Evolutionary conservation across 2,797 vertebrate species (phyloP), one percentile per base, ranked within the genome.

Genomic region (Alosa sapidissima): DNA sequence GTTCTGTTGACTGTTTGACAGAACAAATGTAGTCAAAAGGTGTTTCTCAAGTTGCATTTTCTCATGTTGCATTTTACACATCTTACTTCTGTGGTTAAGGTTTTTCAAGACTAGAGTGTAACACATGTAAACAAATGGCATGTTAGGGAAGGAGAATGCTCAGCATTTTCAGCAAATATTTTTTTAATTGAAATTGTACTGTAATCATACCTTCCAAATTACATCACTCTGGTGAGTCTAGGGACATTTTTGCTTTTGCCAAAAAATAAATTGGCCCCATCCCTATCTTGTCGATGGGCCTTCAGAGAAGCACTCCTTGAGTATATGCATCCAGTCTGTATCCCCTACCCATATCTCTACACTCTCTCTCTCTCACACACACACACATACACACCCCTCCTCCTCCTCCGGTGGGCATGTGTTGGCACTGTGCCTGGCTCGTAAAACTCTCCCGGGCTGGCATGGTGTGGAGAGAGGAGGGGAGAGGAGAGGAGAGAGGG

Each of bases 351-450:
- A 3, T n/a, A 14, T 58, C 28, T 16, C 33, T 14, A 68, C 62
- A 68, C 62, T 54, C 55, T 60, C 55, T 21, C 19, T 21, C 55
- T 28, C 28, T 28, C 28, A 19, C 36, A 78, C 72, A 41, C 72
- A 60, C 58, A 62, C 58, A 62, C 72, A 78, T 36, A 41, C 72
- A 41, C 72, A 21, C 72, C 84, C 83, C 90, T 85, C 84, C 87
- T 81, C 91, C 93, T 95, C 94, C 96, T 97, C 97, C 95, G 94
- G 96, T 97, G 97, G 97, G 97, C 97, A 97, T 97, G 97, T 97
- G 96, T 97, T 98, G 98, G 97, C 98, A 98, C 95, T 89, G 95
- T 95, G 97, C 97, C 97, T 96, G 95, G 96, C 96, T 98, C 93
- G 95, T 97, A 98, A 78, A 78, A 98, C 97, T 97, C 97, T 98